Base-by-base conservation (phyloP, 2,113 vertebrate genomes). In the Zosterops japonicus region DNA sequence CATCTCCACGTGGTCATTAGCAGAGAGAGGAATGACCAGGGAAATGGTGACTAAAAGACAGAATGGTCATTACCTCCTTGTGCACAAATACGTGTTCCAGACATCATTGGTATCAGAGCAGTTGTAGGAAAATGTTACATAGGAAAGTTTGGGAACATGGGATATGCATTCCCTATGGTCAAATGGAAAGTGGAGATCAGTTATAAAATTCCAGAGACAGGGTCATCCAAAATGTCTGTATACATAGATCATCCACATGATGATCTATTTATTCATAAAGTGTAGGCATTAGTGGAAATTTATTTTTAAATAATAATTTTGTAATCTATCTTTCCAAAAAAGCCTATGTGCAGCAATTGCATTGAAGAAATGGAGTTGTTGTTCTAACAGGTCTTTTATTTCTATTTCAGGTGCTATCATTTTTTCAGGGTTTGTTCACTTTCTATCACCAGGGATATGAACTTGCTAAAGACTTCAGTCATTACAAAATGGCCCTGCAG, bases 371-470 rank as follows among this genome's bases (percentile, higher is more conserved):
- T 25, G 3, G 12, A 47, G 2, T 76, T 65, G 80, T 41, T 12
- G 4, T 81, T 67, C 49, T 97, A 70, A 97, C 27, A 8, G 23
- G 2, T 55, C 39, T 93, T 67, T 60, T 50, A 61, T 88, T 70
- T 95, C 60, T 95, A 18, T 97, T 91, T 91, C 94, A 99, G 99
- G 99, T 99, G 98, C 97, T 99, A 87, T 99, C 99, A 0, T 99
- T 99, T 97, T 99, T 99, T 96, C 99, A 99, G 97, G 99, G 99
- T 15, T 98, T 99, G 96, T 99, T 99, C 97, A 99, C 99, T 53
- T 99, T 99, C 97, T 99, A 99, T 93, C 99, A 99, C 97, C 99
- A 99, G 84, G 99, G 99, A 29, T 99, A 98, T 88, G 99, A 99
- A 95, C 98, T 99, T 69, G 99, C 99, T 95, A 99, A 99, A 95